Percentiles rank a stretch among this genome's conserved stretches.
Evolutionary conservation across 2,113 vertebrate genomes (phyloP).

Genomic region (Phaethon lepturus): DNA sequence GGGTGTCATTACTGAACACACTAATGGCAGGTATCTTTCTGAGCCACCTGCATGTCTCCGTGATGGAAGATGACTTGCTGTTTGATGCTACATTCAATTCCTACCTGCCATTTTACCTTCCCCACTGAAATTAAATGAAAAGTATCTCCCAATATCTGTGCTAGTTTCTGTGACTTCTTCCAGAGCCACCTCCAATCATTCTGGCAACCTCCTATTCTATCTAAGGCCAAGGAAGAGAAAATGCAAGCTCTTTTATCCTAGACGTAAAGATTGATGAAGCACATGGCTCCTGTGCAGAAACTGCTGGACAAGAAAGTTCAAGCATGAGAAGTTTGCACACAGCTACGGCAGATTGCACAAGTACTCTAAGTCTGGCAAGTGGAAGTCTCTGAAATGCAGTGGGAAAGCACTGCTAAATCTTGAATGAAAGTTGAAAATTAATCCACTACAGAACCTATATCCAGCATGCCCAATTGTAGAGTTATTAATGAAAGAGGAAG

Average conservation of each 20-base stretch:
- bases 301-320: background rate
- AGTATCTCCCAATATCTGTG: background rate
- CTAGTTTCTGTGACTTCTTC: background rate
- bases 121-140: background rate
- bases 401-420: background rate
- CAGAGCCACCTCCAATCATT: background rate
- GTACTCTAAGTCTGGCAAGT: background rate
- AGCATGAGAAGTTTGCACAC: rapidly evolving
- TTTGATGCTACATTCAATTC: background rate
- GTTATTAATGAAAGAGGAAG: background rate
- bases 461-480: background rate
- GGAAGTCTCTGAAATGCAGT: background rate
- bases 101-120: background rate
- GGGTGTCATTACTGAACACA: background rate
- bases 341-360: background rate
- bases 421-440: background rate
- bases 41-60: background rate
- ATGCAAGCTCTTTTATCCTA: background rate
- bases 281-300: background rate
- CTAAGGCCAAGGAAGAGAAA: background rate
- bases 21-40: background rate
- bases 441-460: background rate
- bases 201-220: background rate
- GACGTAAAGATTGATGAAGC: background rate
- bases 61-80: background rate